Base-by-base conservation (phyloP, 2,797 vertebrate genomes). In the Phalloptychus januarius region DNA sequence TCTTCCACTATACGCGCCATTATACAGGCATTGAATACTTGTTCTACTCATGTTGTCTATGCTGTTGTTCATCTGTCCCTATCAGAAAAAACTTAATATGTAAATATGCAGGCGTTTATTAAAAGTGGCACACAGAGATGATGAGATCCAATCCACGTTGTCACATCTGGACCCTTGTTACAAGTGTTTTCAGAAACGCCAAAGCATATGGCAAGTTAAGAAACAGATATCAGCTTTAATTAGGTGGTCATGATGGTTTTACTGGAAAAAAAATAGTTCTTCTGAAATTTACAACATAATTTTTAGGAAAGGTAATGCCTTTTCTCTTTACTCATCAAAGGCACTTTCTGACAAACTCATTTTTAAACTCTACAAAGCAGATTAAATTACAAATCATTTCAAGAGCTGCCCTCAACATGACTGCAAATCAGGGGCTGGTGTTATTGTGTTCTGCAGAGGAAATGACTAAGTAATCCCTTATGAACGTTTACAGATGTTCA, bases 391-490 rank as follows among this genome's bases (percentile, higher is more conserved):
- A 71, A 38, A 50, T 71, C 5, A 44, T 76, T 36, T 54, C 3
- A 79, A 31, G 1, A 2, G 20, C 28, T 71, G 42, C 33, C 50
- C 40, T 72, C 72, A 56, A 56, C 45, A 46, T 69, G n/a, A 25
- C 70, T 50, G 25, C 18, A 46, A 44, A 76, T 83, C 76, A 76
- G 45, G 12, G n/a, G 20, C 71, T 42, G 58, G 23, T 38, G 54
- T 7, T 11, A 40, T 28, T 33, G 1, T 70, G 6, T 7, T 54
- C 63, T 44, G 25, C 8, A 23, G 5, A 58, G 82, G 88, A 90
- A 86, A 84, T 88, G 36, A 88, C 78, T 85, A 28, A 69, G 36
- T 69, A 16, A 25, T 45, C 23, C n/a, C 28, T 74, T 28, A 23
- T 15, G 48, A 18, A 12, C 16, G 23, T 44, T 75, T 81, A 25